Percentiles rank a stretch among this genome's conserved stretches.
Evolutionary conservation across 2,888 invertebrate genomes (phyloP).

Genomic region (Nudaria mundana): DNA sequence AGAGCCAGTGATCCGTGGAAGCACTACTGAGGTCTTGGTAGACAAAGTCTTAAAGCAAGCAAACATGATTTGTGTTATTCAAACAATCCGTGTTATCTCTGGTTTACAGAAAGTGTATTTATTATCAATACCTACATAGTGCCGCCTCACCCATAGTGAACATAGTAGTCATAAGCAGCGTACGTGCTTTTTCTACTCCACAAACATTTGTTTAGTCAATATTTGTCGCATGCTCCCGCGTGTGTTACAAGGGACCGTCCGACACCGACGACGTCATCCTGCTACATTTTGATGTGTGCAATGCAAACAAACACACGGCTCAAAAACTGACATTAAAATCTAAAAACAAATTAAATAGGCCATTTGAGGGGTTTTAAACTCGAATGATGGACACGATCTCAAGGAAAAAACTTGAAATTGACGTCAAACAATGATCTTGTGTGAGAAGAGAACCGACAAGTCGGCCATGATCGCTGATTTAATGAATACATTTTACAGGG

Average conservation of each 20-base stretch:
- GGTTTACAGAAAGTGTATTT: slow-evolving; percentile 41
- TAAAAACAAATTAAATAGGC: slow-evolving; percentile 24
- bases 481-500: slow-evolving; percentile 75
- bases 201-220: slow-evolving; percentile 74
- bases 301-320: slow-evolving; percentile 26
- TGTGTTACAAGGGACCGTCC: slow-evolving; percentile 58
- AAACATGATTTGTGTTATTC: slow-evolving; percentile 71
- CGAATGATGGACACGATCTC: slow-evolving; percentile 15
- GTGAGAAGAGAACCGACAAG: slow-evolving; percentile 42
- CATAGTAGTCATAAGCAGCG: slow-evolving; percentile 56
- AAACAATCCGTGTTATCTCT: slow-evolving; percentile 66
- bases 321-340: slow-evolving; percentile 30
- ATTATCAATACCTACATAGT: slow-evolving; percentile 51
- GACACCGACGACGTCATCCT: slow-evolving; percentile 33
- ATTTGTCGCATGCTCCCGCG: slow-evolving; percentile 62
- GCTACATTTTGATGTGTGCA: slow-evolving; percentile 33
- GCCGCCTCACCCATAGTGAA: slow-evolving; percentile 54
- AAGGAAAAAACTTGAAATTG: slow-evolving; percentile 36
- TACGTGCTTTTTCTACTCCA: slow-evolving; percentile 61
- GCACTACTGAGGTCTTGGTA: slow-evolving; percentile 42
- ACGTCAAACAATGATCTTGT: slow-evolving; percentile 41
- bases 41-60: slow-evolving; percentile 52
- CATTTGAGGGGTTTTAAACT: slow-evolving; percentile 37
- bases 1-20: slow-evolving; percentile 55
- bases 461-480: slow-evolving; percentile 62